A percentile compares a stretch with the other conserved stretches of the same genome.
Evolutionary conservation across 2,113 vertebrate genomes (phyloP).

Genomic region (Trachemys scripta): DNA sequence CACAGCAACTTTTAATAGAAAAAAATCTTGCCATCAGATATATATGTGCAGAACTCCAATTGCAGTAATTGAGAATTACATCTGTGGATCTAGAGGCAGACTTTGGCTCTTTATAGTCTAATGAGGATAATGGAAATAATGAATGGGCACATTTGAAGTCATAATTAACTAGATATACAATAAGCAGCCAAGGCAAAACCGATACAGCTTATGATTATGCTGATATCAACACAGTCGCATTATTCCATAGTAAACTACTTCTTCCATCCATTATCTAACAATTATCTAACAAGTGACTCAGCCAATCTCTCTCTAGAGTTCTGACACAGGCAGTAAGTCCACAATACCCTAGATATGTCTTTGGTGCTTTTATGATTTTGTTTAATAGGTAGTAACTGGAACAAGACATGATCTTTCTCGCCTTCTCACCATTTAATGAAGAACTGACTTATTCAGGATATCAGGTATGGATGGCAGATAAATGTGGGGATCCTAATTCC

Average conservation of each 20-base stretch:
- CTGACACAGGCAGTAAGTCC: neutral
- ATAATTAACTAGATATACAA: neutral
- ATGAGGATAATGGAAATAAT: neutral
- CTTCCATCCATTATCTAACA: neutral
- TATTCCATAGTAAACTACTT: neutral
- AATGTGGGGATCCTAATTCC: neutral
- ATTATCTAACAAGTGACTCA: neutral
- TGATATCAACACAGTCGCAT: neutral
- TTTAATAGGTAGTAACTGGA: neutral
- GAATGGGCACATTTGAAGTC: neutral
- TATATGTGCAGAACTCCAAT: neutral
- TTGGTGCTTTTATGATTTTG: neutral
- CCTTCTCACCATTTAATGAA: neutral
- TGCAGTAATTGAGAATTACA: neutral
- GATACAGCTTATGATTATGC: neutral
- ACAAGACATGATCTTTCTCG: neutral
- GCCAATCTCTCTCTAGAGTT: neutral
- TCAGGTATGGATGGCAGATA: neutral
- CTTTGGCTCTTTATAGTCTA: neutral
- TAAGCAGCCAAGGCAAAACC: neutral
- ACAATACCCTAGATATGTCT: neutral
- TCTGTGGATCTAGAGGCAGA: neutral
- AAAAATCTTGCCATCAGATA: neutral
- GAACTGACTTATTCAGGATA: neutral
- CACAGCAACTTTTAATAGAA: neutral